Base-by-base conservation (phyloP, 2,113 vertebrate species). In the Anoplopoma fimbria region DNA sequence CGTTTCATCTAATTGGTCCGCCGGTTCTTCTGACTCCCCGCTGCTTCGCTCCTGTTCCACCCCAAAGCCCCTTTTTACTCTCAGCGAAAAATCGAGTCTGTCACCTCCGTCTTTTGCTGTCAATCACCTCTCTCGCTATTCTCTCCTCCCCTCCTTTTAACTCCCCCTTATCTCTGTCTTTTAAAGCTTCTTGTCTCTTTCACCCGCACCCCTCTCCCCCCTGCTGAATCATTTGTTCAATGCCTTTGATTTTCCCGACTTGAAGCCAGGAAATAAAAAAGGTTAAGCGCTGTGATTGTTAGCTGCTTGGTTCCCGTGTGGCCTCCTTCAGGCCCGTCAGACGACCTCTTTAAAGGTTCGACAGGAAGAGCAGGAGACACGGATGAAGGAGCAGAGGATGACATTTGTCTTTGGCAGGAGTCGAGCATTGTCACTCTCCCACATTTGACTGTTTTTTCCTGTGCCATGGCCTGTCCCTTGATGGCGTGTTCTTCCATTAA, bases 201-300 rank as follows among this genome's bases (percentile, higher is more conserved):
- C 75, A 79, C 40, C 57, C 67, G 45, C 27, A 21, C 23, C 27
- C 62, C 34, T 1, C 6, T 2, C 27, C 27, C 14, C 19, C 2
- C 49, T 53, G 38, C 76, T 33, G 69, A 88, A 67, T 84, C 55
- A 72, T 88, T 91, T 89, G 79, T 84, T 82, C 71, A 1, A 36
- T 17, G 67, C 75, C 78, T 92, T 91, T 93, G 80, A 88, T 91
- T 91, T 84, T 55, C 67, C 60, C 70, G 57, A 27, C 81, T 86
- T 87, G 77, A 89, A 83, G 82, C 13, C 63, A 65, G 77, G 74
- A 84, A 91, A 88, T 86, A 25, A 89, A 88, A 91, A 89, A 92
- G 85, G 87, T 83, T 90, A 82, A 81, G 25, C 2, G 33, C 76
- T 77, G 68, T 49, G 82, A 86, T 86, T 83, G 78, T 82, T 81